Evolutionary conservation across 2,888 invertebrate genomes (phyloP).

Genomic region (Eristalinus aeneus): DNA sequence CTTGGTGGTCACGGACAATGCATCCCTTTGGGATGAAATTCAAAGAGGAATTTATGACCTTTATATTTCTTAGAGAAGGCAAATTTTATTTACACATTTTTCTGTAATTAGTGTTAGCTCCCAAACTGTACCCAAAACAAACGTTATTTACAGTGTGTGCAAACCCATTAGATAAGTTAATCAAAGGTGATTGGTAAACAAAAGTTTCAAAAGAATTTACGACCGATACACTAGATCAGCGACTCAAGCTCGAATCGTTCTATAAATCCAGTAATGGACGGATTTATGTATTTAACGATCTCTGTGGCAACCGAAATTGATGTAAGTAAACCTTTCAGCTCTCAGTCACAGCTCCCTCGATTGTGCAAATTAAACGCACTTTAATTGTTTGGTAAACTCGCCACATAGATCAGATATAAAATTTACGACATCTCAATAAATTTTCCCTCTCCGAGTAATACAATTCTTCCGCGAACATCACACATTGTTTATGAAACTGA

Average conservation of each 20-base stretch:
- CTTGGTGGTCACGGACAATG: not conserved
- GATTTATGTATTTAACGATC: conserved; percentile 31
- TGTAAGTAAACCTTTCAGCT: conserved; percentile 17
- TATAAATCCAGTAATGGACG: conserved; percentile 24
- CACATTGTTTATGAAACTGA: conserved; percentile 32
- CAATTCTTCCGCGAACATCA: not conserved
- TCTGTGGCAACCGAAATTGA: conserved; percentile 15
- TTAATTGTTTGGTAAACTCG: conserved; percentile 39
- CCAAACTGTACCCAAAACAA: no score
- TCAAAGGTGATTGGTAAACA: not conserved
- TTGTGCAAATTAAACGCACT: conserved; percentile 24
- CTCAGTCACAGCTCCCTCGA: conserved; percentile 16
- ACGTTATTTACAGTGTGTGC: not conserved
- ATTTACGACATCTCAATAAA: conserved; percentile 30
- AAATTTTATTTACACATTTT: no score
- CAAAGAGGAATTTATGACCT: no score
- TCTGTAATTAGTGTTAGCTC: no score
- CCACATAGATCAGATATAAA: conserved; percentile 19
- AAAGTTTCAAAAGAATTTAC: not conserved
- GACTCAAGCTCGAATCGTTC: not conserved
- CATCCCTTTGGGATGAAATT: not conserved
- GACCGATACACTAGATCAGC: not conserved
- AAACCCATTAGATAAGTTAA: not conserved
- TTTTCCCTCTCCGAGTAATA: not conserved
- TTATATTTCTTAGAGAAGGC: no score